Evolutionary conservation across 2,113 vertebrate genomes (phyloP).

Genomic region (Abramis brama): DNA sequence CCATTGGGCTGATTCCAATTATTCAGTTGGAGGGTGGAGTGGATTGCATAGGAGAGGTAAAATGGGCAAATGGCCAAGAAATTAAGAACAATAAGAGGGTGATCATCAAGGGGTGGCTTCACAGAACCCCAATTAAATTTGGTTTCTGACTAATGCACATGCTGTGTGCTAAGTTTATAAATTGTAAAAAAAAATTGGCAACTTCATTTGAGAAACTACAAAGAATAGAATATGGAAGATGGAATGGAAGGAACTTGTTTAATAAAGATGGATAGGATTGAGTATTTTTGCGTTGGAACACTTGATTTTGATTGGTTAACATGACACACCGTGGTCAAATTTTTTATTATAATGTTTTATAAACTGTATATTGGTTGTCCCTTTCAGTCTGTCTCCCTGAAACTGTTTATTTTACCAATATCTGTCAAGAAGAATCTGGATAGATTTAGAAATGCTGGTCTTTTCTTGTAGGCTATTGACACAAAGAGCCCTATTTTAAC

Average conservation of each 20-base stretch:
- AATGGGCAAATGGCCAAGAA: constrained; percentile 19
- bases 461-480: no score
- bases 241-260: background rate
- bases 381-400: no score
- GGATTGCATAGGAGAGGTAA: background rate
- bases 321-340: background rate
- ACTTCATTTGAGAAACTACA: background rate
- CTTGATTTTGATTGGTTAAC: background rate
- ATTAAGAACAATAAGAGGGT: constrained; percentile 27
- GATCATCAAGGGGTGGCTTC: constrained; percentile 15
- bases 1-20: constrained; percentile 73
- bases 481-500: no score
- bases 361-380: background rate
- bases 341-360: background rate
- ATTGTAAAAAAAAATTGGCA: background rate
- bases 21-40: constrained; percentile 38
- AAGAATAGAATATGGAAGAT: background rate
- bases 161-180: background rate
- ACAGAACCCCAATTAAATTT: constrained; percentile 23
- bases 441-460: no score
- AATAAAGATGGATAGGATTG: background rate
- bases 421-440: no score
- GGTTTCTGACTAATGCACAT: background rate
- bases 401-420: no score
- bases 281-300: background rate